phyloP scores from a whole-genome alignment of 2,888 invertebrate genomes.

The Microdon myrmicae region DNA sequence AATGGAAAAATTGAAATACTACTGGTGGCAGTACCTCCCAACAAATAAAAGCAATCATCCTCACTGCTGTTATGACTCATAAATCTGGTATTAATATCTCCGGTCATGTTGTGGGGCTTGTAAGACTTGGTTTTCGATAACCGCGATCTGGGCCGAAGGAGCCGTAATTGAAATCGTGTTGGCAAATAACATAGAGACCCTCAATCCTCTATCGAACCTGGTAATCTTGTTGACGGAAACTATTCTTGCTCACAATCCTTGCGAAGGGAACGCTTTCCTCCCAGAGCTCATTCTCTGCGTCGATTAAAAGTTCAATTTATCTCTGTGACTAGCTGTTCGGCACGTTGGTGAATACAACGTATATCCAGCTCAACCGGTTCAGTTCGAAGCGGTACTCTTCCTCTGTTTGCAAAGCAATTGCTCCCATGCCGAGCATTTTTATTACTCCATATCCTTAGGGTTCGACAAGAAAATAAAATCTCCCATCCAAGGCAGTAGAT shows the following conservation, averaged over 20 bases:
- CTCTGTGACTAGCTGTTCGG: conserved; percentile 37
- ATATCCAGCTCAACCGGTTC: too few species aligned
- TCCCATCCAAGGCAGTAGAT: conserved; percentile 25
- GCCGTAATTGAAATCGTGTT: too few species aligned
- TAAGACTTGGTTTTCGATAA: too few species aligned
- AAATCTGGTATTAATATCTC: too few species aligned
- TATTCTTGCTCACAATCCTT: neutral
- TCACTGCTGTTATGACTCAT: too few species aligned
- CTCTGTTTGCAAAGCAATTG: conserved; percentile 40
- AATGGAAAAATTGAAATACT: too few species aligned
- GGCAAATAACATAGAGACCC: too few species aligned
- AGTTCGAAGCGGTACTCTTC: conserved; percentile 26
- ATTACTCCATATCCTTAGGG: conserved; percentile 51
- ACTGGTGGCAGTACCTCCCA: too few species aligned
- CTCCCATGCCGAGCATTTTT: conserved; percentile 49
- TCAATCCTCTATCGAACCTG: conserved; percentile 31
- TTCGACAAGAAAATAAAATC: conserved; percentile 51
- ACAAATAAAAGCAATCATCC: too few species aligned
- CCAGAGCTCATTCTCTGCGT: conserved; percentile 36
- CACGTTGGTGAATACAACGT: conserved; percentile 35
- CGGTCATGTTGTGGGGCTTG: too few species aligned
- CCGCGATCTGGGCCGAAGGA: too few species aligned
- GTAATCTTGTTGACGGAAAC: conserved; percentile 33
- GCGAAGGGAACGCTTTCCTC: conserved; percentile 22
- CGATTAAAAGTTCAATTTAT: conserved; percentile 52